phyloP scores from a whole-genome alignment of 2,888 invertebrate species.

The Anodontia alba region DNA sequence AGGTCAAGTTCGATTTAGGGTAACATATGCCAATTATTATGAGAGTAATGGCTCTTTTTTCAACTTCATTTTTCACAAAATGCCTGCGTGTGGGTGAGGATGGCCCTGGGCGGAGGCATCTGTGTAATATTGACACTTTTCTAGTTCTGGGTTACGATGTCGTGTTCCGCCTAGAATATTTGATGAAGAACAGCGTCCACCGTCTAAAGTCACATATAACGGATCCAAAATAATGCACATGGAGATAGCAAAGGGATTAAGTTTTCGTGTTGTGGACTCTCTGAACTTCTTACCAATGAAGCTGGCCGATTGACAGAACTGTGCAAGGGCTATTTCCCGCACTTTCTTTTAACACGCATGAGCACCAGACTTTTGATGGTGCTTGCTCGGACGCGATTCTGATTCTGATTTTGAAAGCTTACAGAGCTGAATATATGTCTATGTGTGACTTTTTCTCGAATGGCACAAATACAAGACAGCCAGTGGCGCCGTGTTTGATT shows the following conservation, averaged over 20 bases:
- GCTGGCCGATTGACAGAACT: not conserved
- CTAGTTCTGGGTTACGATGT: no score
- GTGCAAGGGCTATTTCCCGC: not conserved
- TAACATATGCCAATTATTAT: no score
- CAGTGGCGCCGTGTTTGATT: slow-evolving; percentile 30
- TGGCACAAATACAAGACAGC: slow-evolving; percentile 34
- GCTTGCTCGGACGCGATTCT: no score
- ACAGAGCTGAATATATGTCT: not conserved
- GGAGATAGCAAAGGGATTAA: not conserved
- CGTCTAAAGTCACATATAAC: no score
- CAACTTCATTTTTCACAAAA: no score
- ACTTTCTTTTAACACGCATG: not conserved
- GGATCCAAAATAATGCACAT: no score
- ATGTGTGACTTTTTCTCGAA: slow-evolving; percentile 33
- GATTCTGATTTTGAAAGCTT: no score
- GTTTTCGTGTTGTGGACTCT: not conserved
- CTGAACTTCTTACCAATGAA: not conserved
- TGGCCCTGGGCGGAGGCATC: no score
- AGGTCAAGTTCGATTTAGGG: no score
- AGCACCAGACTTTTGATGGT: not conserved
- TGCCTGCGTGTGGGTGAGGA: no score
- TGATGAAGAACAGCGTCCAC: not conserved
- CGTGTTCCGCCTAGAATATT: not conserved
- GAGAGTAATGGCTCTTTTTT: no score
- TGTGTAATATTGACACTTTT: no score